Evolutionary conservation across 23 tunicate species (phyloP).

Genomic region (Clavelina lepadiformis): DNA sequence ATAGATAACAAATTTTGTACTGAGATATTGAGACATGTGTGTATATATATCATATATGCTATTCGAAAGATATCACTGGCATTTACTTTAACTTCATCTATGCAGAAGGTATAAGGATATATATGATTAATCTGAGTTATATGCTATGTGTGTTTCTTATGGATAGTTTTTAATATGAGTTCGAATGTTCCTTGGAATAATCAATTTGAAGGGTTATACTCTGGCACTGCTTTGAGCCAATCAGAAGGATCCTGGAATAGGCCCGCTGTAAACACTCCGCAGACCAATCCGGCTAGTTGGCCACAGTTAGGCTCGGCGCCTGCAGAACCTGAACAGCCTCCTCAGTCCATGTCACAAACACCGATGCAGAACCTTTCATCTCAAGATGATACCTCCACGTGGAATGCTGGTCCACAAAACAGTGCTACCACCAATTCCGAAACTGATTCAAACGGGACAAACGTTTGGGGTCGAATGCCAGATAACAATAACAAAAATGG

Average conservation of each 20-base stretch:
- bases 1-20: too few relatives aligned
- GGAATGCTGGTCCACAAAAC: conserved; percentile 27
- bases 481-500: conserved; percentile 6
- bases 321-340: conserved; percentile 25
- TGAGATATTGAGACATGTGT: too few relatives aligned
- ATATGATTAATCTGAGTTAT: too few relatives aligned
- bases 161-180: conserved; percentile 8
- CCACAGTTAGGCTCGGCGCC: conserved; percentile 71
- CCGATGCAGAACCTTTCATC: conserved; percentile 23
- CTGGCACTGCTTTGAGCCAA: not conserved
- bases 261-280: conserved; percentile 58
- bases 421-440: conserved; percentile 25
- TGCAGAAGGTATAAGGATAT: too few relatives aligned
- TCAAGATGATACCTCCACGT: conserved; percentile 41
- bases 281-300: conserved; percentile 82
- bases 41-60: too few relatives aligned
- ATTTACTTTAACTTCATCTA: too few relatives aligned
- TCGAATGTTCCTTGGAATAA: conserved; percentile 38
- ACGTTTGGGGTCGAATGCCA: conserved; percentile 48
- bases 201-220: conserved; percentile 18
- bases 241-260: conserved; percentile 13
- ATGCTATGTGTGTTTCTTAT: too few relatives aligned
- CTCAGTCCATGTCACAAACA: conserved; percentile 12
- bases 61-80: too few relatives aligned
- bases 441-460: conserved; percentile 16